A percentile compares a stretch with the other conserved stretches of the same genome.
Conservation (phyloP, 2,888 invertebrate species). For the Eupithecia tripunctaria region DNA sequence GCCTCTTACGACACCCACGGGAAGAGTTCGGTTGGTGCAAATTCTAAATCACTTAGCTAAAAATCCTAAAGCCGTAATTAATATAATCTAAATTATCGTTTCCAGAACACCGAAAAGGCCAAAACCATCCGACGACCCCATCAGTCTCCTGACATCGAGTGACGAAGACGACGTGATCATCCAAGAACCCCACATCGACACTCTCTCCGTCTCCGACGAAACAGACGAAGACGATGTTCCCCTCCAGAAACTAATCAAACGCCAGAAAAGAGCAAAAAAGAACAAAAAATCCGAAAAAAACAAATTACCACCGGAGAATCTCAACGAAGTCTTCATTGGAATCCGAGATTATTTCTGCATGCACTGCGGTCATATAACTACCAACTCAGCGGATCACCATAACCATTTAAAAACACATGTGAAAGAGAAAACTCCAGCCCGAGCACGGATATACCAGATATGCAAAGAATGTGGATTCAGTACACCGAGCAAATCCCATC, state of each 20-base stretch:
- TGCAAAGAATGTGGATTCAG: constrained; percentile 66
- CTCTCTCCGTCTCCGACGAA: constrained; percentile 71
- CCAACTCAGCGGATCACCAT: constrained; percentile 41
- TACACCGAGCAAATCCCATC: constrained; percentile 58
- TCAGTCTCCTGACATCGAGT: constrained; percentile 73
- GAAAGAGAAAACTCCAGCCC: neutral
- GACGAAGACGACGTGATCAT: constrained; percentile 78
- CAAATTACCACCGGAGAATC: constrained; percentile 9
- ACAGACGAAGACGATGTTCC: constrained; percentile 76
- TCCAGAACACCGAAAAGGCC: constrained; percentile 49
- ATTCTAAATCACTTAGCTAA: no score
- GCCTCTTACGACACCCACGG: no score
- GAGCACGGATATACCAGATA: constrained; percentile 39
- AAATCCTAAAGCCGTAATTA: no score
- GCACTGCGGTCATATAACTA: constrained; percentile 55
- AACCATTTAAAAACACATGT: constrained; percentile 43
- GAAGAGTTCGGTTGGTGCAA: no score
- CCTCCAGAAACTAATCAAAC: constrained; percentile 57
- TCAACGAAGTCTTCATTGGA: constrained; percentile 47
- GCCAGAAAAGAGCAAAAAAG: constrained; percentile 14
- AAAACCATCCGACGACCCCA: constrained; percentile 54
- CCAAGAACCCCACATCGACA: constrained; percentile 73
- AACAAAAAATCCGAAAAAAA: constrained; percentile 34
- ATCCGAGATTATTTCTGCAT: constrained; percentile 60
- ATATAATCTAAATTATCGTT: no score